Conservation (phyloP, 2,888 invertebrate genomes). For the Autographa pulchrina region DNA sequence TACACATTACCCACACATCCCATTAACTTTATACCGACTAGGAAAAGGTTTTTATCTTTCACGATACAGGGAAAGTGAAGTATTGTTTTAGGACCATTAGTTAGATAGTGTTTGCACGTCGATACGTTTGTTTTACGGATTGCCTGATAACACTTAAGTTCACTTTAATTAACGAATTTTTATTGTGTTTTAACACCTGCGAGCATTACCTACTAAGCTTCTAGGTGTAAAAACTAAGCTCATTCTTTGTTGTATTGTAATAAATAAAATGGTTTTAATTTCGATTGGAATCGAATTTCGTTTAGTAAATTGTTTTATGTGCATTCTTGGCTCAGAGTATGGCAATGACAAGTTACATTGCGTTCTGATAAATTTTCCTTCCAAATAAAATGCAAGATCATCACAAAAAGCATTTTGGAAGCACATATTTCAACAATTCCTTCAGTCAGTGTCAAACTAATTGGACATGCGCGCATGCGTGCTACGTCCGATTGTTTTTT, state of each 20-base stretch:
- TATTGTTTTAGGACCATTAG: neutral
- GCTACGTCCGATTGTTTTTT: slow-evolving; percentile 31
- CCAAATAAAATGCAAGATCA: no score
- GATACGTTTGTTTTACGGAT: neutral
- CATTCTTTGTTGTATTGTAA: no score
- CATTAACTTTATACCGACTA: slow-evolving; percentile 25
- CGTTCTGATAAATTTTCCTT: no score
- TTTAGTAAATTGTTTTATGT: no score
- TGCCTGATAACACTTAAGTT: neutral
- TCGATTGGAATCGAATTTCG: no score
- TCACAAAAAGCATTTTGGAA: no score
- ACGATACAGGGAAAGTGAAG: slow-evolving; percentile 3
- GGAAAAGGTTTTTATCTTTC: slow-evolving; percentile 11
- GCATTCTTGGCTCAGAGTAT: no score
- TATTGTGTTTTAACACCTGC: no score
- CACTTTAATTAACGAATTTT: neutral
- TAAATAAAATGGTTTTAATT: no score
- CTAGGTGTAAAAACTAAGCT: no score
- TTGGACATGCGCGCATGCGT: slow-evolving; percentile 35
- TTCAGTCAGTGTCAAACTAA: slow-evolving; percentile 7
- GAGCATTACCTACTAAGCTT: no score
- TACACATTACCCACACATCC: slow-evolving; percentile 16
- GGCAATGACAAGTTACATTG: no score
- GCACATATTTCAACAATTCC: neutral
- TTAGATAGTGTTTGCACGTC: neutral